phyloP scores from a whole-genome alignment of 1,140 invertebrate genomes.

The Mercenaria mercenaria region DNA sequence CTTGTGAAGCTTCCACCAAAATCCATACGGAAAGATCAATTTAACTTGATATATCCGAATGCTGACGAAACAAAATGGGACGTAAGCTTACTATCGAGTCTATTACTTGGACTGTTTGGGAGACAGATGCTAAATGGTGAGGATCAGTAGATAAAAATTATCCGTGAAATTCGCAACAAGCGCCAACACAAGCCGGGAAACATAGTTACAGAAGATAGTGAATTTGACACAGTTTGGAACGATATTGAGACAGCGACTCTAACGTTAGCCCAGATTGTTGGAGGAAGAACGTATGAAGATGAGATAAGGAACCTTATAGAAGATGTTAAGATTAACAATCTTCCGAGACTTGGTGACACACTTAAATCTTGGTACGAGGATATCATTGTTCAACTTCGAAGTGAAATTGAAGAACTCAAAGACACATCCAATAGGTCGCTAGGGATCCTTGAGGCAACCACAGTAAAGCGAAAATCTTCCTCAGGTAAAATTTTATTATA shows the following conservation, averaged over 20 bases:
- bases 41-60: not conserved
- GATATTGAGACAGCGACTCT: not conserved
- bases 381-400: not conserved
- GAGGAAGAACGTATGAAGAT: not conserved
- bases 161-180: not conserved
- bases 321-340: not conserved
- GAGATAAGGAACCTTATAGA: not conserved
- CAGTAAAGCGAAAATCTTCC: not conserved
- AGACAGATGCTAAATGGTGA: not conserved
- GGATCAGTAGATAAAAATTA: not conserved
- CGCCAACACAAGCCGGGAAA: not conserved
- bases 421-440: not conserved
- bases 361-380: not conserved
- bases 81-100: not conserved
- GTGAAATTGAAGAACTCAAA: not conserved
- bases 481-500: too few species aligned
- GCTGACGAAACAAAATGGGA: not conserved
- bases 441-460: not conserved
- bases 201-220: not conserved
- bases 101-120: not conserved
- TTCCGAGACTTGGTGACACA: not conserved
- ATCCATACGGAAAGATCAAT: not conserved
- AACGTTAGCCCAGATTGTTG: not conserved
- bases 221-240: not conserved
- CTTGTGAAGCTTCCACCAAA: not conserved